Percentiles rank a stretch among this genome's conserved stretches.
Evolutionary conservation across 1,140 invertebrate species (phyloP).

Genomic region (Tetragonula clypearis): DNA sequence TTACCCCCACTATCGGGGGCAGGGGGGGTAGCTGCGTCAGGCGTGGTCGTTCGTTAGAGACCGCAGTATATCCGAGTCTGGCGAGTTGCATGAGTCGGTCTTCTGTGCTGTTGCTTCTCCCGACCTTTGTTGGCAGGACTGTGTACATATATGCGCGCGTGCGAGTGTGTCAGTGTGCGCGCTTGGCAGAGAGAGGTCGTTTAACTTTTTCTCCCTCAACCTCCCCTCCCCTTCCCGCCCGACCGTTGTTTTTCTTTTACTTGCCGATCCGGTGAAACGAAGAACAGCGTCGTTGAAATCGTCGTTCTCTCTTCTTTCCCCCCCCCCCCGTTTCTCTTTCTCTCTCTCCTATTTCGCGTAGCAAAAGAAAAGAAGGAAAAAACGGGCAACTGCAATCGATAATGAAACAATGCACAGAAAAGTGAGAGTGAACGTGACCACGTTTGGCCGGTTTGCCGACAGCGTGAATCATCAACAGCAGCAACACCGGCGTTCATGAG

Average conservation of each 20-base stretch:
- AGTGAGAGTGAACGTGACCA: slow-evolving; percentile 68
- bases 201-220: slow-evolving; percentile 38
- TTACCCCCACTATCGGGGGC: slow-evolving; percentile 45
- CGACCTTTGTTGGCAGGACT: slow-evolving; percentile 6
- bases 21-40: slow-evolving; percentile 72
- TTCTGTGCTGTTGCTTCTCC: not conserved
- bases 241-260: slow-evolving; percentile 1
- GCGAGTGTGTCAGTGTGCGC: slow-evolving; percentile 31
- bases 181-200: slow-evolving; percentile 44
- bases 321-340: no score
- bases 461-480: slow-evolving; percentile 72
- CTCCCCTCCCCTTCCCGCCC: no score
- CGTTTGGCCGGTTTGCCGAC: slow-evolving; percentile 62
- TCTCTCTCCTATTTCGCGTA: no score
- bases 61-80: slow-evolving; percentile 59
- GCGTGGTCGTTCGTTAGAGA: slow-evolving; percentile 69
- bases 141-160: slow-evolving; percentile 9
- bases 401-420: slow-evolving; percentile 63
- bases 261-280: slow-evolving; percentile 4
- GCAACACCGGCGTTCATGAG: slow-evolving; percentile 56
- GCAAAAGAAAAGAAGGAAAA: not conserved
- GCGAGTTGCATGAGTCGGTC: slow-evolving; percentile 35
- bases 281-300: slow-evolving; percentile 10
- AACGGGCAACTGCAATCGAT: not conserved
- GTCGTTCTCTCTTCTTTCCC: slow-evolving; percentile 1